Percentiles rank a stretch among this genome's conserved stretches.
Conservation (phyloP, 2,113 vertebrate species). For the Clupea harengus region DNA sequence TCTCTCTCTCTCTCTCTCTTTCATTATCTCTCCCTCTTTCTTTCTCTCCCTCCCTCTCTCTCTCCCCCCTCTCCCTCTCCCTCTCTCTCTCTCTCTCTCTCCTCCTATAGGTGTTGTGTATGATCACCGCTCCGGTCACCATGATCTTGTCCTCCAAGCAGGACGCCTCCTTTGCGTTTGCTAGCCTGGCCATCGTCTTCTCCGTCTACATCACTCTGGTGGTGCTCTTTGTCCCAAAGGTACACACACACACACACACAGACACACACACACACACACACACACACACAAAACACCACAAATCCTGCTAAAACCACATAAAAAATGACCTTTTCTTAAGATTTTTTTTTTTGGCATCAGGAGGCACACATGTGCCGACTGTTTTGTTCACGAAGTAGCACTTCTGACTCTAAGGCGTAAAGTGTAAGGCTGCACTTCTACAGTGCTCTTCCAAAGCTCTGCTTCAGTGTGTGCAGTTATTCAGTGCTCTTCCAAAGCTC, state of each 20-base stretch:
- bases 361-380: no score
- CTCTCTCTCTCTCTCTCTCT: not conserved
- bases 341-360: no score
- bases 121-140: constrained; percentile 93
- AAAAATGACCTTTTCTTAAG: no score
- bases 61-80: not conserved
- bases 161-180: constrained; percentile 92
- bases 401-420: no score
- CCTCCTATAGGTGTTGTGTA: constrained; percentile 81
- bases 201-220: constrained; percentile 95
- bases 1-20: no score
- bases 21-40: no score
- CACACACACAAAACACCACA: constrained; percentile 1
- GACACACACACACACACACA: constrained; percentile 17
- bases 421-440: no score
- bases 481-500: no score
- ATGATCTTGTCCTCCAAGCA: constrained; percentile 96
- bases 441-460: no score
- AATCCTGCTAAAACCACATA: no score
- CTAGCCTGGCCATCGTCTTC: constrained; percentile 88
- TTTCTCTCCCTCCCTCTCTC: constrained; percentile 42
- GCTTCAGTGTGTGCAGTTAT: no score
- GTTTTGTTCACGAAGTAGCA: no score
- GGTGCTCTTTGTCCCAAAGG: constrained; percentile 95
- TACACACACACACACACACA: constrained; percentile 45